These are phyloP conservation scores for Pangasius larnaudii DNA, from an alignment of 2,797 vertebrate genomes.

Conservation along the genomic window DNA sequence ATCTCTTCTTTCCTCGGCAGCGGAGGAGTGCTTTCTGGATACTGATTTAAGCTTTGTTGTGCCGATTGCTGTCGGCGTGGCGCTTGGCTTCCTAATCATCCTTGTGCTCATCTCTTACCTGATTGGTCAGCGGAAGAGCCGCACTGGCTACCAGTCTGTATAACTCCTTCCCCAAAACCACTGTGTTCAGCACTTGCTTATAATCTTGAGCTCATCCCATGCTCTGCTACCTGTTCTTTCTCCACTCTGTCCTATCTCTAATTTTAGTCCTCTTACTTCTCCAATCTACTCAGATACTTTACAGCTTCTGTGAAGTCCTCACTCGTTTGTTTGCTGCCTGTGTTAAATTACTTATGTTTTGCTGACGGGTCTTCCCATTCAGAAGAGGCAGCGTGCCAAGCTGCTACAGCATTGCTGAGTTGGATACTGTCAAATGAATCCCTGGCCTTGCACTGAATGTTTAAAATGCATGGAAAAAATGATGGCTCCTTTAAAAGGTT, in stretches of 20 bases:
- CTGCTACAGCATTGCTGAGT: conserved; percentile 62
- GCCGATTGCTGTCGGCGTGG: conserved; percentile 91
- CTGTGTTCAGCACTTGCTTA: conserved; percentile 36
- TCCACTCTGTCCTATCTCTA: conserved; percentile 41
- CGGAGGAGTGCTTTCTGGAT: conserved; percentile 95
- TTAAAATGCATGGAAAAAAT: conserved; percentile 69
- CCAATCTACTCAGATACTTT: background rate
- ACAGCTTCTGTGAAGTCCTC: conserved; percentile 25
- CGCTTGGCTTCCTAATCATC: conserved; percentile 94
- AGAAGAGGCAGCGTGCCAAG: conserved; percentile 21
- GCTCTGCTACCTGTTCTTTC: conserved; percentile 18
- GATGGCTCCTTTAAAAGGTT: conserved; percentile 53
- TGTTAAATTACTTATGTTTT: conserved; percentile 23
- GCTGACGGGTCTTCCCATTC: conserved; percentile 6
- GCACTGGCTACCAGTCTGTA: conserved; percentile 94
- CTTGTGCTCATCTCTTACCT: conserved; percentile 95
- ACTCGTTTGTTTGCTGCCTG: conserved; percentile 32
- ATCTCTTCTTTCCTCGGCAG: conserved; percentile 79
- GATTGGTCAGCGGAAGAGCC: conserved; percentile 95
- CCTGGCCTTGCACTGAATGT: conserved; percentile 64
- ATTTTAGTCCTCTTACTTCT: background rate
- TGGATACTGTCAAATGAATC: conserved; percentile 59
- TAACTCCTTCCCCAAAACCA: conserved; percentile 70
- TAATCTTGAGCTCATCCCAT: conserved; percentile 38
- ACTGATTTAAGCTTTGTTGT: conserved; percentile 98